A percentile compares a stretch with the other conserved stretches of the same genome.
Conservation (phyloP, 1,140 invertebrate genomes). For the Lordiphosa mommai region DNA sequence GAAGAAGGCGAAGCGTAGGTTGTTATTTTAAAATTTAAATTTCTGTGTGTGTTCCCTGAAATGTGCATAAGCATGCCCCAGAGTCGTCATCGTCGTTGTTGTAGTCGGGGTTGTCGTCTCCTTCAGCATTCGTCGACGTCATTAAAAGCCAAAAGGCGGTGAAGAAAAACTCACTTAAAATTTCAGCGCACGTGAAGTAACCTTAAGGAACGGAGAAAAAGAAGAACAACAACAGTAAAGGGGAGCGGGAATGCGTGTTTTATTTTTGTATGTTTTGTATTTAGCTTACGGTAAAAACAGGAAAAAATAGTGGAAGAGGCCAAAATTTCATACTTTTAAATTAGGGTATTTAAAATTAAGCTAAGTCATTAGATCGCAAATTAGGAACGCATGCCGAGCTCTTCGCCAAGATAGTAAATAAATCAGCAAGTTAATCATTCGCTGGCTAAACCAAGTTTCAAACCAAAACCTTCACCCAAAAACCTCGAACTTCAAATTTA, state of each 20-base stretch:
- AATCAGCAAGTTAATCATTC: no score
- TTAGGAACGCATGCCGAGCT: no score
- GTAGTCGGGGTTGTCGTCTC: constrained; percentile 12
- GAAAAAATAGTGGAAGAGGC: no score
- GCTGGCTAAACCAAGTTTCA: no score
- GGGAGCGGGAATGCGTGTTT: constrained; percentile 21
- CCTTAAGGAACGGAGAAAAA: constrained; percentile 5
- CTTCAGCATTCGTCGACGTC: constrained; percentile 40
- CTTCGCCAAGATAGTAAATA: no score
- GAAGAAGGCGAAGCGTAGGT: constrained; percentile 25
- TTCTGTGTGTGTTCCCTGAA: constrained; percentile 49
- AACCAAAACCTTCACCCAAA: no score
- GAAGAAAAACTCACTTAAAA: constrained; percentile 75
- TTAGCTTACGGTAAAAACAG: constrained; percentile 57
- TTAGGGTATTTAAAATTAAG: no score
- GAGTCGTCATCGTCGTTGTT: constrained; percentile 36
- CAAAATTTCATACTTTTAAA: no score
- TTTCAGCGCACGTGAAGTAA: constrained; percentile 68
- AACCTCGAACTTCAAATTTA: no score
- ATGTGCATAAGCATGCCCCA: constrained; percentile 74
- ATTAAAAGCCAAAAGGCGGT: constrained; percentile 71
- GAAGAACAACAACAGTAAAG: neutral
- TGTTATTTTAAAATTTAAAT: constrained; percentile 78
- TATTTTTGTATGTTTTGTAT: constrained; percentile 32
- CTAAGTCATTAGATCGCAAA: no score